phyloP scores from a whole-genome alignment of 1,140 invertebrate species.

The Psilanteris sp. region DNA sequence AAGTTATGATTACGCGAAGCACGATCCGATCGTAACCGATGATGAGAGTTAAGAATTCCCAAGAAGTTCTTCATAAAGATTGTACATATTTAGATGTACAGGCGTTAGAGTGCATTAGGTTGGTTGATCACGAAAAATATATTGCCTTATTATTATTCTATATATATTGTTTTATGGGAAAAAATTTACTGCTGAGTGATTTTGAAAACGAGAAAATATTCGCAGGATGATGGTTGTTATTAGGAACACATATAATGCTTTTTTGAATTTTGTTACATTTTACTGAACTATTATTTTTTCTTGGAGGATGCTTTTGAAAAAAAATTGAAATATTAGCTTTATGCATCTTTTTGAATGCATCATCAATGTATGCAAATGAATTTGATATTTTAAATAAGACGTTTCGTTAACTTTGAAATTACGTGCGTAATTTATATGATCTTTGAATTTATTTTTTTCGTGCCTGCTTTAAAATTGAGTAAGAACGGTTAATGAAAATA shows the following conservation, averaged over 20 bases:
- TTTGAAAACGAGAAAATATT: too few species aligned
- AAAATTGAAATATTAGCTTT: too few species aligned
- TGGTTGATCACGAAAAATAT: background rate
- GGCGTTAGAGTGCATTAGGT: slow-evolving; percentile 1
- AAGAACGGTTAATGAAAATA: background rate
- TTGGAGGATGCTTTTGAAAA: too few species aligned
- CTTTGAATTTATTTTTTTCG: background rate
- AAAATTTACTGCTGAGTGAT: too few species aligned
- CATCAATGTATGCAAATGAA: too few species aligned
- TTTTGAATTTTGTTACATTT: too few species aligned
- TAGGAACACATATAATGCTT: too few species aligned
- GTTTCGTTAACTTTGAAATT: background rate
- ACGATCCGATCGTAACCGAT: slow-evolving; percentile 55
- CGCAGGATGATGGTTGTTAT: too few species aligned
- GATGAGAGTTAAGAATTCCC: slow-evolving; percentile 47
- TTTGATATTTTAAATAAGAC: too few species aligned
- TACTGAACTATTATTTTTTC: too few species aligned
- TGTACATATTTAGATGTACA: slow-evolving; percentile 22
- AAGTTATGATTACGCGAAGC: slow-evolving; percentile 61
- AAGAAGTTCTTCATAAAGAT: slow-evolving; percentile 38
- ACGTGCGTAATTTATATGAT: background rate
- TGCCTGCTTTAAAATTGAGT: background rate
- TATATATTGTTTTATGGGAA: too few species aligned
- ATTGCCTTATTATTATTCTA: background rate
- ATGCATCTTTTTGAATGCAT: too few species aligned